Base-by-base conservation (phyloP, 2,797 vertebrate species). In the Sylvia borin region DNA sequence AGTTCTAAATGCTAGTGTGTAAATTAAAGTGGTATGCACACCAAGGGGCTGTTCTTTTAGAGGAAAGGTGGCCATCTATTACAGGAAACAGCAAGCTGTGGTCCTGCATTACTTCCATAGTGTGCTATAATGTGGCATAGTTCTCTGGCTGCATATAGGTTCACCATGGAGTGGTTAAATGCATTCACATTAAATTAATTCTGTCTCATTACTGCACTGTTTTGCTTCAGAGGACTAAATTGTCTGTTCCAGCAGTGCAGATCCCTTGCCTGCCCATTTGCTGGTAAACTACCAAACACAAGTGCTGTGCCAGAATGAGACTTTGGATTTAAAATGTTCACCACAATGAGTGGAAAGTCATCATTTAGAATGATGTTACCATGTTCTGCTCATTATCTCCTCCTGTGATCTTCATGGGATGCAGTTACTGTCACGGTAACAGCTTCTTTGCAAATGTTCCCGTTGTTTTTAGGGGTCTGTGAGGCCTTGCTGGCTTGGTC, bases 101-200 rank as follows among this genome's bases (percentile, higher is more conserved):
- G 36, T 70, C 32, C n/a, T 85, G 42, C 40, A 12, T 68, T 74
- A n/a, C 34, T 88, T 90, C 57, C 4, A 1, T 8, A 29, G 42
- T 61, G 64, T 70, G 58, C 73, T 86, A 1, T 67, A 80, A 47
- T 0, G 3, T 68, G 50, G 11, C 64, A 17, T 29, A 45, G 62
- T 58, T 76, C 34, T 57, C 67, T 57, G 51, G 19, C 34, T 74
- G 32, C 22, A 7, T 53, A 4, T 9, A 50, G 22, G 66, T 51
- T 85, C 24, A 42, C 75, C 47, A 25, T 3, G 4, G 62, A 84
- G 60, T 24, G 22, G 31, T 86, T 91, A 78, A 88, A 83, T 65
- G 36, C 53, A 66, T 81, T 95, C 61, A 47, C 54, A 60, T 78
- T 50, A 55, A 82, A 90, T 88, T 75, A 80, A 84, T 90, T 93